Evolutionary conservation across 2,797 vertebrate species (phyloP).

Genomic region (Gymnocypris eckloni): DNA sequence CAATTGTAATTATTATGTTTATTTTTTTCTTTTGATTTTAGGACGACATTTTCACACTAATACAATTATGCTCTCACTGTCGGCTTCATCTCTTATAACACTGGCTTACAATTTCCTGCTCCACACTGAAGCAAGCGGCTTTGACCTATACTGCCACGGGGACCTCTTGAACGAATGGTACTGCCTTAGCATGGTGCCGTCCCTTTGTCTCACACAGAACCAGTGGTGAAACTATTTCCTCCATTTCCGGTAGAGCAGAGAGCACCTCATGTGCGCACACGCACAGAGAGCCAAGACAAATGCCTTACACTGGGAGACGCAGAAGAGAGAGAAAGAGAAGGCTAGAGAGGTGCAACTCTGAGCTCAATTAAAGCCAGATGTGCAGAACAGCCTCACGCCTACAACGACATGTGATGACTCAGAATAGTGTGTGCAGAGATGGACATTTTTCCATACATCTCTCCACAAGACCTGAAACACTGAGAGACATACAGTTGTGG

Average conservation of each 20-base stretch:
- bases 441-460: slow-evolving; percentile 30
- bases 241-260: slow-evolving; percentile 49
- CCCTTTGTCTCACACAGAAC: slow-evolving; percentile 46
- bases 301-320: background rate
- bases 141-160: background rate
- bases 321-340: slow-evolving; percentile 22
- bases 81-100: background rate
- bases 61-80: background rate
- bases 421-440: slow-evolving; percentile 59
- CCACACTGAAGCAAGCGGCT: background rate
- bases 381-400: slow-evolving; percentile 62
- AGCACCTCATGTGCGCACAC: slow-evolving; percentile 51
- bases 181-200: slow-evolving; percentile 18
- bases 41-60: background rate
- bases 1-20: background rate
- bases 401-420: slow-evolving; percentile 52
- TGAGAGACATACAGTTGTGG: background rate
- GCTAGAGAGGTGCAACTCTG: slow-evolving; percentile 27
- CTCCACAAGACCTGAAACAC: slow-evolving; percentile 34
- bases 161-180: slow-evolving; percentile 11
- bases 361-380: slow-evolving; percentile 78
- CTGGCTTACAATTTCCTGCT: slow-evolving; percentile 8
- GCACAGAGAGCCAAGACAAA: slow-evolving; percentile 52
- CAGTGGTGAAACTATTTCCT: slow-evolving; percentile 56
- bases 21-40: background rate